Percentiles rank a stretch among this genome's conserved stretches.
Evolutionary conservation across 2,797 vertebrate species (phyloP).

Genomic region (Scleropages formosus): DNA sequence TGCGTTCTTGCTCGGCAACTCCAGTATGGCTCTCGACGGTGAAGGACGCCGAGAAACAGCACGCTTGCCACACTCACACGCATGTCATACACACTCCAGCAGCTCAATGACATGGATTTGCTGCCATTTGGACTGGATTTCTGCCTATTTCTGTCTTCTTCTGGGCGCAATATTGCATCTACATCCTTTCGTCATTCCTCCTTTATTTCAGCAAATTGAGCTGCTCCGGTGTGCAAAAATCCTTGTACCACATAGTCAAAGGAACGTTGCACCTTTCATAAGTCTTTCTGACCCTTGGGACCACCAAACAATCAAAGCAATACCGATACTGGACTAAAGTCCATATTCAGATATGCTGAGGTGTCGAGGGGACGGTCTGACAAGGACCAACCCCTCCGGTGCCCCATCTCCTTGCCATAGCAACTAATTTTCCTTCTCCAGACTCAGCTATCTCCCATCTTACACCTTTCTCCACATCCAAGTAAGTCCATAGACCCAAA

Average conservation of each 20-base stretch:
- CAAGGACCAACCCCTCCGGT: no score
- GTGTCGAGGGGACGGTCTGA: no score
- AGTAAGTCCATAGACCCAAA: neutral
- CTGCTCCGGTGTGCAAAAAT: no score
- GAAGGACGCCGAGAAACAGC: conserved; percentile 24
- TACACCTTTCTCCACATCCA: neutral
- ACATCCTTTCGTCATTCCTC: neutral
- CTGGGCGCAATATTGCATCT: conserved; percentile 7
- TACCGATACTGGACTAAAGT: no score
- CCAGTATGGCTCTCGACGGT: conserved; percentile 28
- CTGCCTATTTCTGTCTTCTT: neutral
- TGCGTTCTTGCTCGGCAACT: conserved; percentile 23
- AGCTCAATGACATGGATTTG: conserved; percentile 21
- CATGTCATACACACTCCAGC: conserved; percentile 35
- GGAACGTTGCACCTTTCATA: neutral
- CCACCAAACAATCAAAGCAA: no score
- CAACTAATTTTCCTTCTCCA: no score
- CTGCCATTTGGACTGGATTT: neutral
- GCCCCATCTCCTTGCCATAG: no score
- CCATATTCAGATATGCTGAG: no score
- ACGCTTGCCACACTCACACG: conserved; percentile 30
- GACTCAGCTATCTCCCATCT: no score
- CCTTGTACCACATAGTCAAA: no score
- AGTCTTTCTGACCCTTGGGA: neutral
- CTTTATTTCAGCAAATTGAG: neutral